A percentile compares a stretch with the other conserved stretches of the same genome.
Evolutionary conservation across 1,140 invertebrate species (phyloP).

Genomic region (Trachymyrmex cornetzi): DNA sequence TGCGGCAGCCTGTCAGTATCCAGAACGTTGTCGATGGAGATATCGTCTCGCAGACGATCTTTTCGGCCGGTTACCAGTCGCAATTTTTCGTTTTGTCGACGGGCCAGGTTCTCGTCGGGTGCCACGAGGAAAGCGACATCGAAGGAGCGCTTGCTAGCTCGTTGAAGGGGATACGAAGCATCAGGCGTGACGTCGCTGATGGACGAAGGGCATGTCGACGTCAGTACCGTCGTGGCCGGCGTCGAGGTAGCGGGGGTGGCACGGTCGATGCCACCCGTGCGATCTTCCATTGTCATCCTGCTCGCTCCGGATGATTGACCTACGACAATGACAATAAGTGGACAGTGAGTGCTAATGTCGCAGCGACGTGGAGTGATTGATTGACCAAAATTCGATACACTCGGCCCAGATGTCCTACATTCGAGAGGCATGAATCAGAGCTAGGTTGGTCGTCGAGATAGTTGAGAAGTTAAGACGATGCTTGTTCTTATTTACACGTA

Average conservation of each 20-base stretch:
- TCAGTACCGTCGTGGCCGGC: slow-evolving; percentile 73
- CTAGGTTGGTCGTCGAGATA: background rate
- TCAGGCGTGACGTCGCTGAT: slow-evolving; percentile 79
- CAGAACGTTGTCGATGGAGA: slow-evolving; percentile 63
- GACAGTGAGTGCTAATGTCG: slow-evolving; percentile 62
- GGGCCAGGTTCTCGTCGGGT: slow-evolving; percentile 92
- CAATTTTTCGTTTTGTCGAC: slow-evolving; percentile 89
- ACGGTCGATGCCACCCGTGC: slow-evolving; percentile 84
- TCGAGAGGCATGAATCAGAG: slow-evolving; percentile 12
- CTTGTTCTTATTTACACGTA: background rate
- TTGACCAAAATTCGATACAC: slow-evolving; percentile 44
- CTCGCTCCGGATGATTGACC: slow-evolving; percentile 73
- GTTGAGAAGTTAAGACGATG: background rate
- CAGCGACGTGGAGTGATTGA: slow-evolving; percentile 52
- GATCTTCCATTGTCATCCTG: slow-evolving; percentile 87
- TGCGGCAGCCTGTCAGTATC: slow-evolving; percentile 77
- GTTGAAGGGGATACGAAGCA: slow-evolving; percentile 82
- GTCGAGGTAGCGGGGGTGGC: slow-evolving; percentile 82
- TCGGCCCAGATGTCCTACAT: slow-evolving; percentile 64
- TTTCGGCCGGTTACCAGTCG: slow-evolving; percentile 86
- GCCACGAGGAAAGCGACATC: slow-evolving; percentile 96
- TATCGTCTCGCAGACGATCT: slow-evolving; percentile 67
- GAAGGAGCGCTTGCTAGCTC: slow-evolving; percentile 91
- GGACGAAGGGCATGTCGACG: slow-evolving; percentile 72
- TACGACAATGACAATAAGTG: slow-evolving; percentile 68